phyloP scores from a whole-genome alignment of 1,140 invertebrate species.

The Heliconius nattereri region DNA sequence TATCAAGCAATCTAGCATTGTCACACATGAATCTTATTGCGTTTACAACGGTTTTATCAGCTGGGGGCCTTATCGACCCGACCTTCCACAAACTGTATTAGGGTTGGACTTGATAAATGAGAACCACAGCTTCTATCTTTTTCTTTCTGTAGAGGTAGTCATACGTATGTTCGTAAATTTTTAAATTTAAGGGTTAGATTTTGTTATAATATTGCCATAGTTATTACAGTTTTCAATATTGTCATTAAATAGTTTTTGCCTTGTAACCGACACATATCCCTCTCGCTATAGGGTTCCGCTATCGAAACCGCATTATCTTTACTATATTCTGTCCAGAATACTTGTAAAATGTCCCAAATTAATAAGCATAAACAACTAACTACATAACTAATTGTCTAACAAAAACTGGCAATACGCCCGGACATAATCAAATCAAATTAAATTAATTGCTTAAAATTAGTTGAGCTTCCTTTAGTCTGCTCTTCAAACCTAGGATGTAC shows the following conservation, averaged over 20 bases:
- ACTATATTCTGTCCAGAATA: not conserved
- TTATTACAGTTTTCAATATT: too few species aligned
- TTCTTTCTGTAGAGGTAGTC: not conserved
- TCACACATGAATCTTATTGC: not conserved
- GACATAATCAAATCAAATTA: conserved; percentile 3
- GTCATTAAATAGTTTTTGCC: too few species aligned
- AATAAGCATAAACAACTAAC: not conserved
- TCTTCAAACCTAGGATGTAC: not conserved
- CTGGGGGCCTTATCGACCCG: conserved; percentile 20
- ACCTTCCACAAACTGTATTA: conserved; percentile 28
- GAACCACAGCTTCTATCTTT: conserved; percentile 1
- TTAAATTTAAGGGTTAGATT: too few species aligned
- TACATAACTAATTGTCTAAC: not conserved
- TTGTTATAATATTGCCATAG: not conserved
- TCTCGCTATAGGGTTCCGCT: too few species aligned
- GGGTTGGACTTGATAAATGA: conserved; percentile 20
- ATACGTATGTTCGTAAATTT: too few species aligned
- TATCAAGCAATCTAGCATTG: not conserved
- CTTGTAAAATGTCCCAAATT: not conserved
- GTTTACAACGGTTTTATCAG: conserved; percentile 12
- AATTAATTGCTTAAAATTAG: not conserved
- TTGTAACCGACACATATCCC: too few species aligned
- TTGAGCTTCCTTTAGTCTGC: not conserved
- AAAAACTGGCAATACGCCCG: conserved; percentile 9
- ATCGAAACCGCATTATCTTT: not conserved